These are phyloP conservation scores for Cettia cetti DNA, from an alignment of 2,113 vertebrate species.

Conservation along the genomic window DNA sequence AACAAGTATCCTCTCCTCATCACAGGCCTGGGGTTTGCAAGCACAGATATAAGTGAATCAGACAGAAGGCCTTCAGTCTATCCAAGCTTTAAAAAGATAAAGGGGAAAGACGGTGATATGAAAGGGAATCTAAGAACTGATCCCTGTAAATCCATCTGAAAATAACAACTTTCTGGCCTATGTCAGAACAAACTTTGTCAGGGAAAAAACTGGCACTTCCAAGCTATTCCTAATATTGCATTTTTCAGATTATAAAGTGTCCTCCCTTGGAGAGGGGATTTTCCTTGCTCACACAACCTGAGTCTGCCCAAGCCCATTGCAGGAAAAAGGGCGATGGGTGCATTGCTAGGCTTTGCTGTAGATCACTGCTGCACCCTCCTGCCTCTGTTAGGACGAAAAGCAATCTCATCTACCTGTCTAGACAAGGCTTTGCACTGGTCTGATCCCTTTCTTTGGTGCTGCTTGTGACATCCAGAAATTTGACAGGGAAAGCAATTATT, in stretches of 20 bases:
- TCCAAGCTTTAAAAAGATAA: conserved; percentile 53
- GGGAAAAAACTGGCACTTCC: background rate
- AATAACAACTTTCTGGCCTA: conserved; percentile 46
- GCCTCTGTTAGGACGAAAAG: conserved; percentile 9
- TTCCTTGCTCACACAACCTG: background rate
- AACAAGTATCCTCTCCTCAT: background rate
- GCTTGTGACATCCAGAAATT: conserved; percentile 55
- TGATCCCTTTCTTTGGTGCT: conserved; percentile 40
- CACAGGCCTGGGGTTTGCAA: conserved; percentile 2
- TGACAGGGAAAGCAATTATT: conserved; percentile 68
- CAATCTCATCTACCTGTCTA: conserved; percentile 65
- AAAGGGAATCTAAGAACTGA: conserved; percentile 42
- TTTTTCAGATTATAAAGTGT: background rate
- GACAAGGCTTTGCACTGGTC: conserved; percentile 51
- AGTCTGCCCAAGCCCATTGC: background rate
- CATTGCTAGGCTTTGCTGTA: background rate
- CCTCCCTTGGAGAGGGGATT: background rate
- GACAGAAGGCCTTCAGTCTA: conserved; percentile 39
- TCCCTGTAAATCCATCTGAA: conserved; percentile 45
- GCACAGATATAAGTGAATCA: background rate
- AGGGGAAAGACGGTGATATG: conserved; percentile 20
- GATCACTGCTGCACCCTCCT: background rate
- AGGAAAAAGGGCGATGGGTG: background rate
- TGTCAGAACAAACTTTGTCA: conserved; percentile 24
- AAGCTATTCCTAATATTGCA: background rate